phyloP scores from a whole-genome alignment of 2,113 vertebrate species.

The Passer montanus region DNA sequence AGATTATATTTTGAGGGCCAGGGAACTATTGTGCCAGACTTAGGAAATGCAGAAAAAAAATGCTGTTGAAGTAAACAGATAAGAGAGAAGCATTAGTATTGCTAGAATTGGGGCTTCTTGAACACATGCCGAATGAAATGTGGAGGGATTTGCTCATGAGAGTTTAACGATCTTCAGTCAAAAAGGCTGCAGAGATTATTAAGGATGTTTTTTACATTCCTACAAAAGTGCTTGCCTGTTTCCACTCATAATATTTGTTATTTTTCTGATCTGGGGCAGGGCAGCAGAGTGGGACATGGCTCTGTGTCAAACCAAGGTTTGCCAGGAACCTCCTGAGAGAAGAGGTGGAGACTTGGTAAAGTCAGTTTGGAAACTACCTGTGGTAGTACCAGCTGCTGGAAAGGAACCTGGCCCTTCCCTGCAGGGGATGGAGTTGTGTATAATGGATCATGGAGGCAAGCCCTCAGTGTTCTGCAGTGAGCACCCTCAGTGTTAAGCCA shows the following conservation, averaged over 20 bases:
- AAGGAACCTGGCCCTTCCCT: not conserved
- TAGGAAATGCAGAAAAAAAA: not conserved
- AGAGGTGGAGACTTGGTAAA: not conserved
- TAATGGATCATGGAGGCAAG: not conserved
- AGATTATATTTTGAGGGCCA: not conserved
- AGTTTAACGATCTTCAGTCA: not conserved
- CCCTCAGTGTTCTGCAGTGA: not conserved
- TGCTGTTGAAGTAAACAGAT: conserved; percentile 24
- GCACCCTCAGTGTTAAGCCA: not conserved
- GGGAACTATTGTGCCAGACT: not conserved
- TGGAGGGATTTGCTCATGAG: not conserved
- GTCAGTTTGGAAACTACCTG: not conserved
- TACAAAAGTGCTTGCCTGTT: not conserved
- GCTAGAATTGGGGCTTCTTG: not conserved
- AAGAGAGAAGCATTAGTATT: not conserved
- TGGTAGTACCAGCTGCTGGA: not conserved
- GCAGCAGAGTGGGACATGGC: not conserved
- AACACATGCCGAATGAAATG: not conserved
- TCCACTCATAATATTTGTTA: not conserved
- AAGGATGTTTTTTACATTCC: not conserved
- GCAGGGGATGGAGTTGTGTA: not conserved
- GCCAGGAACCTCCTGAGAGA: not conserved
- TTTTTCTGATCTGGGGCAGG: not conserved
- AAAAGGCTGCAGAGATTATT: not conserved
- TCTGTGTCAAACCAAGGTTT: not conserved